phyloP scores from a whole-genome alignment of 2,797 vertebrate genomes.

The Neostethus bicornis region DNA sequence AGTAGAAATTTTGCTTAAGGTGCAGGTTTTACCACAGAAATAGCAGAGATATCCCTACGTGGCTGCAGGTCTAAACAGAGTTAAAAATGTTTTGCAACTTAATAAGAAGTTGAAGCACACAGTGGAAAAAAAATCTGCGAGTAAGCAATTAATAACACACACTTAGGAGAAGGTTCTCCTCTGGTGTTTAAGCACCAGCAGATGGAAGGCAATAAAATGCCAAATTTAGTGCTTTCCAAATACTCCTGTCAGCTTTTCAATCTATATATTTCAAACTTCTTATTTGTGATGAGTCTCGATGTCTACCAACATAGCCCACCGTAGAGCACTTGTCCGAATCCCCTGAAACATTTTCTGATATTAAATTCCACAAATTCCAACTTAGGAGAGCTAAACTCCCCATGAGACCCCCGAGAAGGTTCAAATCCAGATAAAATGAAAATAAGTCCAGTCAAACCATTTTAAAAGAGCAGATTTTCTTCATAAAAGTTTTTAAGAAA shows the following conservation, averaged over 20 bases:
- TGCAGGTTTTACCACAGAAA: constrained; percentile 50
- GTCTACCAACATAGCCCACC: constrained; percentile 25
- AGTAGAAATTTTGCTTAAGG: constrained; percentile 51
- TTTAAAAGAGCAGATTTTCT: constrained; percentile 24
- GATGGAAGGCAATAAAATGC: constrained; percentile 42
- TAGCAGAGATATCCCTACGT: constrained; percentile 36
- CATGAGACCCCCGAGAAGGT: constrained; percentile 42
- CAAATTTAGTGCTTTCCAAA: constrained; percentile 37
- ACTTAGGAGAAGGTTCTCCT: not conserved
- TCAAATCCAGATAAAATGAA: constrained; percentile 44
- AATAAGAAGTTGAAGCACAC: constrained; percentile 37
- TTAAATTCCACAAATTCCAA: constrained; percentile 68
- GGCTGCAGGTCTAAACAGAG: constrained; percentile 29
- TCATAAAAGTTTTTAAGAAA: constrained; percentile 18
- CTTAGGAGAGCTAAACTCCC: constrained; percentile 36
- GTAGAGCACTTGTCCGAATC: constrained; percentile 29
- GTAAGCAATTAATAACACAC: constrained; percentile 44
- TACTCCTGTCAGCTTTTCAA: constrained; percentile 32
- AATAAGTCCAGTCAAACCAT: constrained; percentile 36
- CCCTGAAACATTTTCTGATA: constrained; percentile 56
- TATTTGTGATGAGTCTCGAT: constrained; percentile 32
- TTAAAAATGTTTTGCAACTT: constrained; percentile 50
- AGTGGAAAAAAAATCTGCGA: constrained; percentile 37
- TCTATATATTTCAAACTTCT: constrained; percentile 32
- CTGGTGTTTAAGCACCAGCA: constrained; percentile 38